Percentiles rank a stretch among this genome's conserved stretches.
phyloP scores from a whole-genome alignment of 2,797 vertebrate genomes.

The Margarornis squamiger region DNA sequence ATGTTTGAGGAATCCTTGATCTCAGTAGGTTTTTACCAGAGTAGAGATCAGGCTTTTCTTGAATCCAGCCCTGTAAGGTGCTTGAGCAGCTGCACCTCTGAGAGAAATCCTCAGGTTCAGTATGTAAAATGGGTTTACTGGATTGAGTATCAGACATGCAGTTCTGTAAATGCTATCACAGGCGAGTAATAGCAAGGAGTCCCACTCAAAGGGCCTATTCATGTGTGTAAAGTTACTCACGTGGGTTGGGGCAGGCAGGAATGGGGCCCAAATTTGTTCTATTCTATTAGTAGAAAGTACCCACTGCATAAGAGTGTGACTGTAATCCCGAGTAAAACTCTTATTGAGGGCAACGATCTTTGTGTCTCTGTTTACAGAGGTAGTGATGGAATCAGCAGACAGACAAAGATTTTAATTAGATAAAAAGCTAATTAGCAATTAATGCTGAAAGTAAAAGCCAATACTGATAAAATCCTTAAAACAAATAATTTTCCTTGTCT shows the following conservation, averaged over 20 bases:
- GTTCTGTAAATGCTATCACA: background rate
- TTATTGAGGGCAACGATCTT: background rate
- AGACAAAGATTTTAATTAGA: background rate
- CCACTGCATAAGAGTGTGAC: background rate
- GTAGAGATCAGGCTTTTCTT: background rate
- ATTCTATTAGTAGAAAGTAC: background rate
- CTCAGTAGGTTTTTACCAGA: background rate
- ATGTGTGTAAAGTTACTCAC: background rate
- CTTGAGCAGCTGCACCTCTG: background rate
- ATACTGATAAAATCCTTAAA: background rate
- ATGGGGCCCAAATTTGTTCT: background rate
- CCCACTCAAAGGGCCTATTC: background rate
- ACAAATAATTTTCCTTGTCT: background rate
- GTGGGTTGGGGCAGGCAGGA: background rate
- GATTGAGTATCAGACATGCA: background rate
- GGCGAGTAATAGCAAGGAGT: fast-evolving
- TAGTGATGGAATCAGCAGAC: background rate
- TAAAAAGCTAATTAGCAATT: background rate
- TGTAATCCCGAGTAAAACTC: background rate
- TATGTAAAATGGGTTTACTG: background rate
- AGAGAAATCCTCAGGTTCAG: background rate
- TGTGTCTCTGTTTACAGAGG: background rate
- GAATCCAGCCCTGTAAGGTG: background rate
- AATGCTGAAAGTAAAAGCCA: background rate
- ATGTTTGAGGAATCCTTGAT: background rate